These are phyloP conservation scores for Hetaerina americana DNA, from an alignment of 1,140 invertebrate species.

Conservation along the genomic window DNA sequence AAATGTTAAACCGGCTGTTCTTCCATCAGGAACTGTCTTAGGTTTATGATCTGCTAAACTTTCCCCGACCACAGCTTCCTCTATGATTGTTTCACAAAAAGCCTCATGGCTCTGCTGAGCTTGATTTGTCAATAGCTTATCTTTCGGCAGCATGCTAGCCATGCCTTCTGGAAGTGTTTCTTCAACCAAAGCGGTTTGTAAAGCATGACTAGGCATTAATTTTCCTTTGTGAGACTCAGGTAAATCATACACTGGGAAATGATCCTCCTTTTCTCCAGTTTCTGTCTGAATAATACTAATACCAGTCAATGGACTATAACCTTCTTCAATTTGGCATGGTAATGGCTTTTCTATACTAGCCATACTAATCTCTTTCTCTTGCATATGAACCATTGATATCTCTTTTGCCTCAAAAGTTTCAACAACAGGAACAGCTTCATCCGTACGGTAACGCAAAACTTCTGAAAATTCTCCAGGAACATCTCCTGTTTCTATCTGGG, in stretches of 20 bases:
- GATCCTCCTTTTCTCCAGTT: constrained; percentile 40
- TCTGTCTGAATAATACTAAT: constrained; percentile 36
- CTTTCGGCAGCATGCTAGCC: constrained; percentile 30
- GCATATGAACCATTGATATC: constrained; percentile 35
- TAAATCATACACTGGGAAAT: constrained; percentile 30
- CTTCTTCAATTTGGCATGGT: constrained; percentile 26
- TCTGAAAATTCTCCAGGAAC: constrained; percentile 36
- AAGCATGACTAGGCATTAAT: constrained; percentile 33
- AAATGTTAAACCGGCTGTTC: constrained; percentile 32
- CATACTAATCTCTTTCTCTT: constrained; percentile 36
- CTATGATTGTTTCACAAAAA: constrained; percentile 36
- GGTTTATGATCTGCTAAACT: constrained; percentile 22
- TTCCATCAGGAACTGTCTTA: constrained; percentile 27
- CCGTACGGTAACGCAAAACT: constrained; percentile 35
- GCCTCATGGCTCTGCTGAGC: constrained; percentile 34
- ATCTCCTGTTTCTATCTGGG: constrained; percentile 39
- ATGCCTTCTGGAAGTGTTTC: constrained; percentile 39
- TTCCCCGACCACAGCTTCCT: constrained; percentile 37
- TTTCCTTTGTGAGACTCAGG: constrained; percentile 41
- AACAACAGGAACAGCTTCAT: constrained; percentile 33
- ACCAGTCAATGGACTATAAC: constrained; percentile 31
- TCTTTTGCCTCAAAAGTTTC: constrained; percentile 41
- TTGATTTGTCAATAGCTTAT: constrained; percentile 22
- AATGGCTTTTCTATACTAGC: constrained; percentile 26
- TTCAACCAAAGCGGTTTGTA: constrained; percentile 42